Base-by-base conservation (phyloP, 2,797 vertebrate genomes). In the Epinephelus malabaricus region DNA sequence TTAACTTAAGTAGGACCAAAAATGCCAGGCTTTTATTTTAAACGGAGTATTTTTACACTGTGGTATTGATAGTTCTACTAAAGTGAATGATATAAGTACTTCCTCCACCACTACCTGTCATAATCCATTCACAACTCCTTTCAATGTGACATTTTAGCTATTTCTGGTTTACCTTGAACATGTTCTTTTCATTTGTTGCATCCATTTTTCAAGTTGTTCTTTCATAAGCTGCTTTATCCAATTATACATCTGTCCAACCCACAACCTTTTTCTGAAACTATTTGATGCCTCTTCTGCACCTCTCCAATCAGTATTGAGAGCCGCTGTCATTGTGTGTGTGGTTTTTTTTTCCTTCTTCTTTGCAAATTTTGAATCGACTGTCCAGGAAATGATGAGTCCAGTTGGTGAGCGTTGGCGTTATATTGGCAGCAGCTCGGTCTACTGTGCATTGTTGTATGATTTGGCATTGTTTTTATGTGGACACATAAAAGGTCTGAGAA, bases 381-480 rank as follows among this genome's bases (percentile, higher is more conserved):
- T 65, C 47, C 73, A 73, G 72, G 75, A 81, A 76, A 78, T 53
- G 25, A 38, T 27, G 50, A 63, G 82, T 86, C 90, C 91, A 93
- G 86, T 86, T 93, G 90, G 90, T 82, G 79, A 85, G 86, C 77
- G 88, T 92, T 82, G 91, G 91, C 69, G 89, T 87, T 60, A 25
- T 10, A 73, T 83, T 91, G 91, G 86, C 83, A 86, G 46, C 71
- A 46, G 70, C 63, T 81, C 30, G 5, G 66, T 53, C 75, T 71
- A 56, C 86, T 89, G 67, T 84, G 63, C 23, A 61, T 73, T 86
- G 85, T 89, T 76, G 72, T 49, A 65, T 19, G 38, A 68, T 78
- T 76, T 88, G 86, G 86, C 80, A 79, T 40, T 2, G 27, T 38
- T 81, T 82, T 34, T 83, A 82, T 80, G 12, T 67, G 83, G 86